phyloP scores from a whole-genome alignment of 2,797 vertebrate species.

The Oreochromis grahami region DNA sequence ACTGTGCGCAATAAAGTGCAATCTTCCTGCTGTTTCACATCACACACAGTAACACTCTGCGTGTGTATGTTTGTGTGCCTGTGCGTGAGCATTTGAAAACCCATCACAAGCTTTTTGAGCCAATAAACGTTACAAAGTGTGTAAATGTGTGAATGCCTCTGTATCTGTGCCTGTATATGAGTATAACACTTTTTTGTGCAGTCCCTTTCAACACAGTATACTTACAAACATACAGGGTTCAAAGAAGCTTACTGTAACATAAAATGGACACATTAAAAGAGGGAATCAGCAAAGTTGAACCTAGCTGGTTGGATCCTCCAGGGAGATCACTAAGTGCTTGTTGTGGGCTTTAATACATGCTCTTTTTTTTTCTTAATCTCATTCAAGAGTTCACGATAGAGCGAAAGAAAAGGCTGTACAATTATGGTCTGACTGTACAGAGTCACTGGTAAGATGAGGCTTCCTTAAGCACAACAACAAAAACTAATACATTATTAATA shows the following conservation, averaged over 20 bases:
- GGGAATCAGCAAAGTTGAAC: constrained; percentile 16
- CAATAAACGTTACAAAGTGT: constrained; percentile 23
- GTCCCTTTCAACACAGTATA: constrained; percentile 25
- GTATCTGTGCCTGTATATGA: background rate
- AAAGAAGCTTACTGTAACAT: constrained; percentile 39
- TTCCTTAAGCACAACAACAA: background rate
- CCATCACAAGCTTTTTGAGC: constrained; percentile 18
- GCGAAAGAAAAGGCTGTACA: background rate
- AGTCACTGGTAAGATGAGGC: background rate
- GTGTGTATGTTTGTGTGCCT: background rate
- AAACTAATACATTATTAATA: background rate
- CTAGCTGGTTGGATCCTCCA: background rate
- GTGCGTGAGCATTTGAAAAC: constrained; percentile 9
- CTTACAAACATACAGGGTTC: constrained; percentile 32
- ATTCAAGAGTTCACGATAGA: background rate
- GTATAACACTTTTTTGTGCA: background rate
- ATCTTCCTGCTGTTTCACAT: background rate
- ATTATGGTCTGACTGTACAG: background rate
- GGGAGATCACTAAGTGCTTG: constrained; percentile 12
- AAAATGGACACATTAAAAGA: constrained; percentile 9
- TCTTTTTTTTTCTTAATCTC: background rate
- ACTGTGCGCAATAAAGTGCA: background rate
- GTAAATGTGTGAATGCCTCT: background rate
- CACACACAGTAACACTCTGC: background rate
- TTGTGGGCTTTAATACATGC: background rate